Evolutionary conservation across 2,797 vertebrate genomes (phyloP).

Genomic region (Pipistrellus nathusii): DNA sequence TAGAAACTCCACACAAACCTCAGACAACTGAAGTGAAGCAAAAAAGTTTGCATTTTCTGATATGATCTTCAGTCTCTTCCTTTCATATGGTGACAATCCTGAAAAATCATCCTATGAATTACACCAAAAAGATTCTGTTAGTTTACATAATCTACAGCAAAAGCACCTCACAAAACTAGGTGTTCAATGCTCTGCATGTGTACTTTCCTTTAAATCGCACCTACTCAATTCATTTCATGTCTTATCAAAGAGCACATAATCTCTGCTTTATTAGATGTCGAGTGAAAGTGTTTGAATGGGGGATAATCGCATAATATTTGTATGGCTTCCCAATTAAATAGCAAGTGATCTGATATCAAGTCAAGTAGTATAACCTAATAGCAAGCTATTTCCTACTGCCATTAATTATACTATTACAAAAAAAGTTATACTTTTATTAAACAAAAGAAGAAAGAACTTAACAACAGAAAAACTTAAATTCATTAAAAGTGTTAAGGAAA

Average conservation of each 20-base stretch:
- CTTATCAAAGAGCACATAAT: not conserved
- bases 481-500: slow-evolving; percentile 35
- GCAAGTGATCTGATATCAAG: not conserved
- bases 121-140: slow-evolving; percentile 64
- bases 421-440: not conserved
- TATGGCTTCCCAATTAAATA: not conserved
- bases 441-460: slow-evolving; percentile 12
- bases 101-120: slow-evolving; percentile 78
- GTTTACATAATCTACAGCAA: slow-evolving; percentile 36
- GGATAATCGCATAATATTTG: slow-evolving; percentile 7
- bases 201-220: slow-evolving; percentile 28
- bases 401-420: not conserved
- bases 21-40: slow-evolving; percentile 90
- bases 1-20: slow-evolving; percentile 87
- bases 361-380: not conserved
- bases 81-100: slow-evolving; percentile 91
- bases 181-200: slow-evolving; percentile 34
- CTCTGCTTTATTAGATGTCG: not conserved
- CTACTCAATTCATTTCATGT: not conserved
- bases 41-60: slow-evolving; percentile 93
- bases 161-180: not conserved
- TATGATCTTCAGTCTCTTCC: slow-evolving; percentile 94
- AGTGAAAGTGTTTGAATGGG: not conserved
- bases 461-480: not conserved
- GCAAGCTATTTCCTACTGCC: slow-evolving; percentile 21